Conservation (phyloP, 2,888 invertebrate genomes). For the Cerceris ruficornis region DNA sequence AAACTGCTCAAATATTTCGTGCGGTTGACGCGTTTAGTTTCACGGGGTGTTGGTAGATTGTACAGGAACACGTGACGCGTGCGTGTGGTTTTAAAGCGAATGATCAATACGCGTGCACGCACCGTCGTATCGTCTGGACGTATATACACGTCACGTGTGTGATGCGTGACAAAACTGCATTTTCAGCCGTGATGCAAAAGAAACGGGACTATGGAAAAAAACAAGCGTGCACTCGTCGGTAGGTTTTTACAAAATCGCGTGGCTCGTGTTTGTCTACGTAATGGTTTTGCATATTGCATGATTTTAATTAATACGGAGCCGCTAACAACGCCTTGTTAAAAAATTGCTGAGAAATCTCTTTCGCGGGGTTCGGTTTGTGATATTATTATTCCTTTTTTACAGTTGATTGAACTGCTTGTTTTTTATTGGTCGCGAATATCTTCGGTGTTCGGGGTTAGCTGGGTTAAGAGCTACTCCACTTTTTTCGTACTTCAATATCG, state of each 20-base stretch:
- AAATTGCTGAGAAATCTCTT: too few relatives aligned
- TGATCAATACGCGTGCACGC: conserved; percentile 51
- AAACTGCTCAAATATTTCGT: conserved; percentile 38
- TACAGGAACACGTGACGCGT: conserved; percentile 46
- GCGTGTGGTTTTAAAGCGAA: conserved; percentile 43
- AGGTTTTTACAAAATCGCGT: background rate
- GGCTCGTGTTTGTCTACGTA: too few relatives aligned
- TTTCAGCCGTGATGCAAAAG: conserved; percentile 2
- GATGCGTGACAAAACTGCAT: conserved; percentile 31
- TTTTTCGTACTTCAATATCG: background rate
- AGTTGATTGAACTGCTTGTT: too few relatives aligned
- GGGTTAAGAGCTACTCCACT: too few relatives aligned
- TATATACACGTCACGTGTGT: conserved; percentile 29
- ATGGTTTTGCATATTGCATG: too few relatives aligned
- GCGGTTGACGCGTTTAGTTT: conserved; percentile 41
- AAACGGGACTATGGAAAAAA: conserved; percentile 2
- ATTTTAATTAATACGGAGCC: too few relatives aligned
- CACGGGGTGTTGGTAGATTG: conserved; percentile 28
- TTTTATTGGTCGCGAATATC: background rate
- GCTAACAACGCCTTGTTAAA: too few relatives aligned
- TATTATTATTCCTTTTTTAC: too few relatives aligned
- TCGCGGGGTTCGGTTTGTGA: too few relatives aligned
- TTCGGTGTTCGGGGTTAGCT: background rate
- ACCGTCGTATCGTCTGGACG: background rate
- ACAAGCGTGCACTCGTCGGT: background rate